Evolutionary conservation across 2,888 invertebrate species (phyloP).

Genomic region (Entomobrya multifasciata): DNA sequence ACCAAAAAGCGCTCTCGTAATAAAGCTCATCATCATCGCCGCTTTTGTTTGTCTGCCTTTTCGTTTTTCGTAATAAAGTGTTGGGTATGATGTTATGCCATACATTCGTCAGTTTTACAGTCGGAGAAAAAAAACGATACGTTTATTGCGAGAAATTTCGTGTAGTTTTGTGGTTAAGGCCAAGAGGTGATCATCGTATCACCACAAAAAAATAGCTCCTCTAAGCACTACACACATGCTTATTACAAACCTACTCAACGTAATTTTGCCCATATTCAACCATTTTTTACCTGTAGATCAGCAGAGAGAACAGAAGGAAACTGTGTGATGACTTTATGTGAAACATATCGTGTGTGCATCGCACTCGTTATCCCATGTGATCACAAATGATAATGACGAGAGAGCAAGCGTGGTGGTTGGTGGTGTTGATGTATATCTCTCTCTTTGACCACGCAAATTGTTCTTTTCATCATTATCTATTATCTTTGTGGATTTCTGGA

Average conservation of each 20-base stretch:
- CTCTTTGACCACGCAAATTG: conserved; percentile 72
- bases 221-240: not conserved
- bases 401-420: conserved; percentile 20
- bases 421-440: conserved; percentile 65
- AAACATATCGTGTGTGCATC: not conserved
- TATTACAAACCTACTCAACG: not conserved
- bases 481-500: conserved; percentile 73
- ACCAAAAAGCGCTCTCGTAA: not conserved
- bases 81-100: conserved; percentile 28
- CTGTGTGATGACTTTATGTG: conserved; percentile 65
- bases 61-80: conserved; percentile 38
- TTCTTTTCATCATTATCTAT: conserved; percentile 74
- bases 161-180: conserved; percentile 64
- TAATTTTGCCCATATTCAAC: not conserved
- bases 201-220: conserved; percentile 1
- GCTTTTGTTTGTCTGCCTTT: conserved; percentile 42
- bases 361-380: conserved; percentile 42
- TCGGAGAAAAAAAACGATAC: conserved; percentile 22
- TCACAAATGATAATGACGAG: conserved; percentile 64
- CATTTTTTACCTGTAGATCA: conserved; percentile 27
- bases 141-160: conserved; percentile 67
- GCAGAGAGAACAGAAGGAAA: conserved; percentile 14
- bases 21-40: not conserved
- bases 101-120: not conserved
- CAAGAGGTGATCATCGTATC: conserved; percentile 64